These are phyloP conservation scores for Metallyticus violacea DNA, from an alignment of 2,888 invertebrate species.

Conservation along the genomic window DNA sequence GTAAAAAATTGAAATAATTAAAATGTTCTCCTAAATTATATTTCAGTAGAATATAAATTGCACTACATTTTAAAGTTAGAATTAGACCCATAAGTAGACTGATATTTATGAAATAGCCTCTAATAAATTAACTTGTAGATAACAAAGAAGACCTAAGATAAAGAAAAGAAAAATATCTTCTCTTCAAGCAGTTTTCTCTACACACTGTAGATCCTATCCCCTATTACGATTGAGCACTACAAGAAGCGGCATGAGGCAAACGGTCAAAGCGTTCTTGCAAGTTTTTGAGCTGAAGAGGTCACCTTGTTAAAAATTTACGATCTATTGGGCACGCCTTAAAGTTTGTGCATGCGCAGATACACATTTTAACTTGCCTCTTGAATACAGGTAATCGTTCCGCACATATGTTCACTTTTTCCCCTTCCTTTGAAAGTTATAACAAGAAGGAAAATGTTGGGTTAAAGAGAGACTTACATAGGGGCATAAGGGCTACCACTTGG, in stretches of 20 bases:
- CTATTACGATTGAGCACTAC: neutral
- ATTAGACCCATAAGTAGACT: too few species aligned
- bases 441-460: neutral
- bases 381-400: neutral
- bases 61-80: too few species aligned
- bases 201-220: too few species aligned
- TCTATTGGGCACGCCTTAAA: conserved; percentile 20
- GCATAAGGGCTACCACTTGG: neutral
- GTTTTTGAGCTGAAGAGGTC: conserved; percentile 7
- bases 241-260: neutral
- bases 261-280: conserved; percentile 5
- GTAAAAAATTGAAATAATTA: too few species aligned
- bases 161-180: too few species aligned
- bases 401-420: neutral
- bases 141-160: too few species aligned
- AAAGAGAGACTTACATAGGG: neutral
- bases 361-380: neutral
- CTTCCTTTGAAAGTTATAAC: neutral
- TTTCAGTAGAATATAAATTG: too few species aligned
- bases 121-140: too few species aligned
- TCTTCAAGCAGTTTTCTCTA: too few species aligned
- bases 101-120: too few species aligned
- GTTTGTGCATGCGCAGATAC: neutral
- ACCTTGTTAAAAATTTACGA: conserved; percentile 22
- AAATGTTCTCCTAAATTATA: too few species aligned